Evolutionary conservation across 2,888 invertebrate genomes (phyloP).

Genomic region (Aelia acuminata): DNA sequence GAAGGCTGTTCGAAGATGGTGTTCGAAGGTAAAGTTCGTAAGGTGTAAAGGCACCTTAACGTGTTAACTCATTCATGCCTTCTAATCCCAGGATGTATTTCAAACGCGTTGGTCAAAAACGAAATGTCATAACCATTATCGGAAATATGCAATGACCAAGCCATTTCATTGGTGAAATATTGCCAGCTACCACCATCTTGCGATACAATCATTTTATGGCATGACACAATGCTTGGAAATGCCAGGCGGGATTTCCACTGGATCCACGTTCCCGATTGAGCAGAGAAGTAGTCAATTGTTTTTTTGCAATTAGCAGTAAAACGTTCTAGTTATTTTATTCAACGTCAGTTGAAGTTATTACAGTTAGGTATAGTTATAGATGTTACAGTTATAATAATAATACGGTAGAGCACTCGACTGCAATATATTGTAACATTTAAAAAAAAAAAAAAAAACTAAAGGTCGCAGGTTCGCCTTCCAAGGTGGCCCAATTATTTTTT

Average conservation of each 20-base stretch:
- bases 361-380: neutral
- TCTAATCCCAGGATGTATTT: neutral
- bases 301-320: neutral
- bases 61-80: too few relatives aligned
- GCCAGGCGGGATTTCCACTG: neutral
- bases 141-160: neutral
- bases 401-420: too few relatives aligned
- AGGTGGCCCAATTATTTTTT: too few relatives aligned
- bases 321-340: neutral
- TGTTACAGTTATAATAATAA: too few relatives aligned
- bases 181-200: neutral
- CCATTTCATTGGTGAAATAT: neutral
- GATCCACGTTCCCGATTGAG: neutral
- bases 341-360: neutral
- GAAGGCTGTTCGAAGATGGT: too few relatives aligned
- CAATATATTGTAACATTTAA: too few relatives aligned
- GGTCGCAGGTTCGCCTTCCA: too few relatives aligned
- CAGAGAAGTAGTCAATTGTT: neutral
- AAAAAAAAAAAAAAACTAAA: too few relatives aligned
- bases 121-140: neutral
- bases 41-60: too few relatives aligned
- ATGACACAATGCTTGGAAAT: neutral
- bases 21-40: too few relatives aligned
- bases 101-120: neutral
- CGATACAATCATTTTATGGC: neutral